phyloP scores from a whole-genome alignment of 2,113 vertebrate species.

The Seriola rivoliana region DNA sequence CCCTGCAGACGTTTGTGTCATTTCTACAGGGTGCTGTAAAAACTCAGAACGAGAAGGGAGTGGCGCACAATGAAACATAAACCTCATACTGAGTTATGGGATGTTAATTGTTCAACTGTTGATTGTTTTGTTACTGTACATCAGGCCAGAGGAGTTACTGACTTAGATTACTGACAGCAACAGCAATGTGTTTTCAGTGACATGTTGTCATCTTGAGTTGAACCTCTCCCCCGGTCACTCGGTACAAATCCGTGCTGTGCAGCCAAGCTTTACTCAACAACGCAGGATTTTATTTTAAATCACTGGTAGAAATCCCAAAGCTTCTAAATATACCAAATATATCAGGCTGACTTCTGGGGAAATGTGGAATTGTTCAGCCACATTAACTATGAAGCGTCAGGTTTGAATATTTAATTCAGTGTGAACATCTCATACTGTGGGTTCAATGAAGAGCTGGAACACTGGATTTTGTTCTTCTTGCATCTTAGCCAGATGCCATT shows the following conservation, averaged over 20 bases:
- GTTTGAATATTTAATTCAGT: too few species aligned
- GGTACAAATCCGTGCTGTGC: too few species aligned
- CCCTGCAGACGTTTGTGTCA: conserved; percentile 63
- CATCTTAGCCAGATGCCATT: too few species aligned
- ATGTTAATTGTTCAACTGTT: conserved; percentile 38
- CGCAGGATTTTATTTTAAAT: too few species aligned
- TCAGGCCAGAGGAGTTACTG: conserved; percentile 23
- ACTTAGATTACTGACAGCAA: conserved; percentile 5
- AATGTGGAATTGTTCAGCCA: too few species aligned
- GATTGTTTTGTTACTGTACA: conserved; percentile 47
- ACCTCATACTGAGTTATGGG: conserved; percentile 61
- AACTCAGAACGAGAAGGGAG: conserved; percentile 45
- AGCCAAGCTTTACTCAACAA: too few species aligned
- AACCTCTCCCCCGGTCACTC: background rate
- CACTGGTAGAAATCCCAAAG: background rate
- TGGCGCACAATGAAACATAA: conserved; percentile 29
- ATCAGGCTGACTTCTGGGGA: background rate
- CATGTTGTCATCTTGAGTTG: background rate
- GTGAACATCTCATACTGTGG: too few species aligned
- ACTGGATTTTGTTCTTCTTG: too few species aligned
- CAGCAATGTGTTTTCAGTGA: background rate
- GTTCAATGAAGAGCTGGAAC: too few species aligned
- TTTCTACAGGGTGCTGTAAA: conserved; percentile 60
- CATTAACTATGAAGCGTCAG: background rate
- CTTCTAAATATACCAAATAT: background rate